Evolutionary conservation across 2,888 invertebrate species (phyloP).

Genomic region (Tricholauxania praeusta): DNA sequence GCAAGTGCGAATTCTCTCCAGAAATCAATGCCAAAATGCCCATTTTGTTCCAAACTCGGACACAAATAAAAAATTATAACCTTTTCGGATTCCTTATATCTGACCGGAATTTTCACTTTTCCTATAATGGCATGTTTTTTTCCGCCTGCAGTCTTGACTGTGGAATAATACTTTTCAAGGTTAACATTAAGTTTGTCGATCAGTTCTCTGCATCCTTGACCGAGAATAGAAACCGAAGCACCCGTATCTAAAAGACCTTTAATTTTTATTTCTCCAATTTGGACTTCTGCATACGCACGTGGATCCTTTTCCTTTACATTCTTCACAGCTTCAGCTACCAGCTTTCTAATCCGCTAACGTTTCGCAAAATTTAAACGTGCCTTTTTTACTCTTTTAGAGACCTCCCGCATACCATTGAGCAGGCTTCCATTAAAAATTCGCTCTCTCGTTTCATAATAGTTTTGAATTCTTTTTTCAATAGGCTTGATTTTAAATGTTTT

Average conservation of each 20-base stretch:
- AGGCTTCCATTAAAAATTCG: neutral
- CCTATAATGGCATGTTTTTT: slow-evolving; percentile 14
- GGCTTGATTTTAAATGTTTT: neutral
- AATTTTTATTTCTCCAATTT: neutral
- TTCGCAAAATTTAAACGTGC: neutral
- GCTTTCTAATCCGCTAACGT: neutral
- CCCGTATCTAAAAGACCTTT: slow-evolving; percentile 20
- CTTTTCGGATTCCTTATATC: neutral
- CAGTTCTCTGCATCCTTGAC: neutral
- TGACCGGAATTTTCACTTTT: neutral
- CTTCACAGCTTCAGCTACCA: neutral
- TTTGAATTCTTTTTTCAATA: neutral
- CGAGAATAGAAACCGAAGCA: slow-evolving; percentile 6
- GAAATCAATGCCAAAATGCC: too few relatives aligned
- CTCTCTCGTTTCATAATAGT: neutral
- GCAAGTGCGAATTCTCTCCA: too few relatives aligned
- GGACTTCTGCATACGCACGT: neutral
- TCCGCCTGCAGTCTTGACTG: slow-evolving; percentile 30
- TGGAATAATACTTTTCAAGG: neutral
- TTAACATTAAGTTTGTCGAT: neutral
- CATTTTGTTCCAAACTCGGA: slow-evolving; percentile 25
- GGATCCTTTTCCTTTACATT: neutral
- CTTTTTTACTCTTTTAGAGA: neutral
- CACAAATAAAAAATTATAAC: slow-evolving; percentile 22
- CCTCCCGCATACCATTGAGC: neutral